Base-by-base conservation (phyloP, 2,113 vertebrate species). In the Chaetodon auriga region DNA sequence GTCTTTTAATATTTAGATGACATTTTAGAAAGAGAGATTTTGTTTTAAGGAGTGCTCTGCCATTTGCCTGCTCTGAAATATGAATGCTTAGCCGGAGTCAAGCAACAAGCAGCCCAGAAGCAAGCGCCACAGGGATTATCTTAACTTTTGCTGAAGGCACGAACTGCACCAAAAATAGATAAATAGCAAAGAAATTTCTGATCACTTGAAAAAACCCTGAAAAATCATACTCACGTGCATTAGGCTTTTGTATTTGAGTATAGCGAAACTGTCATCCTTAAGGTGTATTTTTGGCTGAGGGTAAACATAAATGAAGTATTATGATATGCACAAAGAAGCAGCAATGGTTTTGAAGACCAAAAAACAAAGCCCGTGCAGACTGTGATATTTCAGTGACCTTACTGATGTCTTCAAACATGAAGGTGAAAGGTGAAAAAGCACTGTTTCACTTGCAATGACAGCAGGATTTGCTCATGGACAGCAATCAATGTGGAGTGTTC, bases 401-500 rank as follows among this genome's bases (percentile, higher is more conserved):
- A 25, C 25, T 43, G 48, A 51, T 2, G 14, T 58, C 71, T 66
- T 64, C 15, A 21, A 18, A 48, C 38, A 69, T 73, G 41, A 65
- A 76, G 68, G 71, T 72, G 45, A 58, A 69, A 82, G 57, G 43
- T 30, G 30, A 30, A 30, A 30, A 30, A 30, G 18, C 73, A 51
- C 38, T 55, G 64, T 83, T 84, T 78, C 68, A 87, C 76, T 57
- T 82, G 54, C 81, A 81, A 62, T 77, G 79, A 78, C 73, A 86
- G 62, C 25, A 48, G 75, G 76, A 83, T 90, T 87, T 90, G 71
- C 78, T 86, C 64, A 49, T 78, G 72, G 68, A 82, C 60, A 78
- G 81, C 87, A 88, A 87, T 91, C 86, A 90, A 75, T 88, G 82
- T 78, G 70, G 78, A 88, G 64, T 85, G 90, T 90, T 90, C 68